Evolutionary conservation across 2,113 vertebrate genomes (phyloP).

Genomic region (Sceloporus tristichus): DNA sequence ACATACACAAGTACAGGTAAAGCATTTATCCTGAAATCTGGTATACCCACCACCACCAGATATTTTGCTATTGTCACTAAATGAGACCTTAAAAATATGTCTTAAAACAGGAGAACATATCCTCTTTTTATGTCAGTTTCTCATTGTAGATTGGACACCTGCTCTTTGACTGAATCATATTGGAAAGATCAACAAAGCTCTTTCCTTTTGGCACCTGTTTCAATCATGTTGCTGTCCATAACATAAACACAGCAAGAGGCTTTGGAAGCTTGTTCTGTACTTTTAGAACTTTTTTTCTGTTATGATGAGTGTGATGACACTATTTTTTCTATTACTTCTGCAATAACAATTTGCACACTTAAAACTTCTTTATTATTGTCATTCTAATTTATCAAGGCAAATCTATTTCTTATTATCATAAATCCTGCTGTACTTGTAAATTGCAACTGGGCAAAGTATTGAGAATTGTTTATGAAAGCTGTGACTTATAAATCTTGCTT

Average conservation of each 20-base stretch:
- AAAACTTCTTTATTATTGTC: neutral
- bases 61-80: neutral
- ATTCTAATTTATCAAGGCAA: neutral
- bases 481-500: neutral
- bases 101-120: neutral
- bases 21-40: neutral
- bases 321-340: neutral
- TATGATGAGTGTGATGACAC: neutral
- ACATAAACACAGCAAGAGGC: constrained; percentile 3
- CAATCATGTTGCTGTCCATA: neutral
- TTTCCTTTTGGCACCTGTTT: constrained; percentile 5
- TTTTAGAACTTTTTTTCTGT: neutral
- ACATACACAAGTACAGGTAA: neutral
- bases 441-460: neutral
- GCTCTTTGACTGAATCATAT: neutral
- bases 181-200: constrained; percentile 2
- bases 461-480: neutral
- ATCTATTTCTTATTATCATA: neutral
- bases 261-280: neutral
- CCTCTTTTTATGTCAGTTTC: neutral
- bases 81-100: neutral
- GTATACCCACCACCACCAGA: neutral
- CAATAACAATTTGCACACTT: neutral
- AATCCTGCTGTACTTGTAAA: neutral
- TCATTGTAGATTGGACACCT: neutral